A percentile compares a stretch with the other conserved stretches of the same genome.
These are phyloP conservation scores for Philonicus albiceps DNA, from an alignment of 2,888 invertebrate genomes.

Conservation along the genomic window DNA sequence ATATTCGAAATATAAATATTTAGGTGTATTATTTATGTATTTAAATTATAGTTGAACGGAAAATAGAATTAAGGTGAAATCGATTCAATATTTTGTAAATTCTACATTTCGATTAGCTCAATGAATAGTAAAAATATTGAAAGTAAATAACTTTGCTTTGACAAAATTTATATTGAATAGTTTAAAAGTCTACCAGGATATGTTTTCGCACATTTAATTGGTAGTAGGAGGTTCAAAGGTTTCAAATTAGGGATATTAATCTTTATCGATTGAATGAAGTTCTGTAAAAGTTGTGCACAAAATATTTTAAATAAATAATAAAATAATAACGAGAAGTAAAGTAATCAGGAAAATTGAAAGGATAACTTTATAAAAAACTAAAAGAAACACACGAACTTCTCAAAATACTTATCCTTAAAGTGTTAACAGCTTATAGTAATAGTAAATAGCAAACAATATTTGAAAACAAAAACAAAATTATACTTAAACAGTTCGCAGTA, in stretches of 20 bases:
- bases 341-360: background rate
- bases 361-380: background rate
- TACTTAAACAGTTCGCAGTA: background rate
- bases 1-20: background rate
- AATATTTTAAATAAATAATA: background rate
- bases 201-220: background rate
- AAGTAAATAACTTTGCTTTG: background rate
- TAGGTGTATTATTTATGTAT: background rate
- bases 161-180: background rate
- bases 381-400: background rate
- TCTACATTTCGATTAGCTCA: no score
- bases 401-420: background rate
- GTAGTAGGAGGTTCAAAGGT: background rate
- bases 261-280: background rate
- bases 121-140: background rate
- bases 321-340: background rate
- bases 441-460: background rate
- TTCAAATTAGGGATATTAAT: background rate
- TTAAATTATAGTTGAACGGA: background rate
- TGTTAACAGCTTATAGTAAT: background rate
- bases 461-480: background rate
- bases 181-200: background rate
- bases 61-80: background rate
- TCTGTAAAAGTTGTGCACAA: background rate
- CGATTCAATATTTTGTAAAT: background rate